phyloP scores from a whole-genome alignment of 2,113 vertebrate species.

The Dendropsophus ebraccatus region DNA sequence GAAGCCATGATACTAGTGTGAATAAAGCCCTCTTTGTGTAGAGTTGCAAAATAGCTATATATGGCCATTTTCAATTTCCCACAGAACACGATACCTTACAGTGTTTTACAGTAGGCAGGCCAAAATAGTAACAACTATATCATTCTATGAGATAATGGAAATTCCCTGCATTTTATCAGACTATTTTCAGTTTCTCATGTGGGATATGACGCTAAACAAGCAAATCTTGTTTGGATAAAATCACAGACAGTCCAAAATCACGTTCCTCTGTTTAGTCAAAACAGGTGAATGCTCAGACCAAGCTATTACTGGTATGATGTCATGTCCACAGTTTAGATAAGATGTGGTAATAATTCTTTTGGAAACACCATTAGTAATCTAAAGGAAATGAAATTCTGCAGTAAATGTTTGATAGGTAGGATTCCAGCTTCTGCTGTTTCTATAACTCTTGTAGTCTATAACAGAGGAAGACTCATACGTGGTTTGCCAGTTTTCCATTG shows the following conservation, averaged over 20 bases:
- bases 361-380: too few species aligned
- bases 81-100: background rate
- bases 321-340: conserved; percentile 18
- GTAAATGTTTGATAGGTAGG: too few species aligned
- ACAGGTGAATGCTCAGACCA: conserved; percentile 64
- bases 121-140: background rate
- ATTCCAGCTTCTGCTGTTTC: too few species aligned
- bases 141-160: conserved; percentile 7
- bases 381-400: background rate
- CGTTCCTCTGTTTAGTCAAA: conserved; percentile 61
- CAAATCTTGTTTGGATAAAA: conserved; percentile 61
- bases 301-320: conserved; percentile 64
- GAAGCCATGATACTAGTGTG: background rate
- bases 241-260: conserved; percentile 57
- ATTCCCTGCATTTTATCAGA: conserved; percentile 44
- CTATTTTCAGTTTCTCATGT: conserved; percentile 22
- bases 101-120: background rate
- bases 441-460: too few species aligned
- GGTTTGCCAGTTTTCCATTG: too few species aligned
- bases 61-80: background rate
- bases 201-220: conserved; percentile 57
- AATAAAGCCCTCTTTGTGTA: background rate
- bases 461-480: too few species aligned
- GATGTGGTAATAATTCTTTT: too few species aligned
- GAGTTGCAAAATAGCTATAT: background rate